phyloP scores from a whole-genome alignment of 2,888 invertebrate genomes.

The Andrena bucephala region DNA sequence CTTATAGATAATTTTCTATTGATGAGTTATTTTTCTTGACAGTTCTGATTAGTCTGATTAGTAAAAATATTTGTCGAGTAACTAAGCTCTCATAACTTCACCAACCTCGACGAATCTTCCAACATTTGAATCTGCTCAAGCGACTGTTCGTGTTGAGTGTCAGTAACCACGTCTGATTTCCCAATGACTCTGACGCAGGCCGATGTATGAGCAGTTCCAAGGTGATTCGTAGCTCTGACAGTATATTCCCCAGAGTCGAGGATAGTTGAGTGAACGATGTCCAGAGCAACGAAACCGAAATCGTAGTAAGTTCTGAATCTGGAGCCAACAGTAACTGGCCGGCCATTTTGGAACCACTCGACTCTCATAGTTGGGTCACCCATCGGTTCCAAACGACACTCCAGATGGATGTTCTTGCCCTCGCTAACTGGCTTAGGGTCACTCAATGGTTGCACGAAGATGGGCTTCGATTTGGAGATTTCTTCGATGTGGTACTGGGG shows the following conservation, averaged over 20 bases:
- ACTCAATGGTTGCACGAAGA: slow-evolving; percentile 95
- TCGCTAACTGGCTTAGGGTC: slow-evolving; percentile 94
- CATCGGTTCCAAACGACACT: slow-evolving; percentile 97
- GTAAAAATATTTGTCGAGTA: too few relatives aligned
- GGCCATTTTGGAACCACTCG: slow-evolving; percentile 98
- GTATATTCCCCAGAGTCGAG: slow-evolving; percentile 98
- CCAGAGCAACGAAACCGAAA: slow-evolving; percentile 98
- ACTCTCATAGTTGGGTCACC: slow-evolving; percentile 98
- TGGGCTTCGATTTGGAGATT: slow-evolving; percentile 97
- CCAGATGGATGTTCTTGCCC: slow-evolving; percentile 95
- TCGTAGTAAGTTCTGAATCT: slow-evolving; percentile 98
- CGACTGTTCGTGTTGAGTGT: slow-evolving; percentile 96
- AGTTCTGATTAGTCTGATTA: too few relatives aligned
- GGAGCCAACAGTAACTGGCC: slow-evolving; percentile 94
- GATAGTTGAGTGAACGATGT: slow-evolving; percentile 97
- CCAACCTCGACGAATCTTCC: slow-evolving; percentile 90
- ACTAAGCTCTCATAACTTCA: background rate
- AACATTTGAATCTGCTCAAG: slow-evolving; percentile 96
- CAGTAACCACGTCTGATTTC: slow-evolving; percentile 93
- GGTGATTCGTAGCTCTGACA: slow-evolving; percentile 95
- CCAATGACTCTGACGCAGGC: slow-evolving; percentile 95
- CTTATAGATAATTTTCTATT: too few relatives aligned
- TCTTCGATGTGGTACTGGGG: slow-evolving; percentile 96
- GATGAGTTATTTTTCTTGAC: too few relatives aligned
- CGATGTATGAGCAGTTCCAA: slow-evolving; percentile 96